Evolutionary conservation across 2,797 vertebrate genomes (phyloP), one percentile per base, ranked within the genome.

Genomic region (Tokudaia muenninki): DNA sequence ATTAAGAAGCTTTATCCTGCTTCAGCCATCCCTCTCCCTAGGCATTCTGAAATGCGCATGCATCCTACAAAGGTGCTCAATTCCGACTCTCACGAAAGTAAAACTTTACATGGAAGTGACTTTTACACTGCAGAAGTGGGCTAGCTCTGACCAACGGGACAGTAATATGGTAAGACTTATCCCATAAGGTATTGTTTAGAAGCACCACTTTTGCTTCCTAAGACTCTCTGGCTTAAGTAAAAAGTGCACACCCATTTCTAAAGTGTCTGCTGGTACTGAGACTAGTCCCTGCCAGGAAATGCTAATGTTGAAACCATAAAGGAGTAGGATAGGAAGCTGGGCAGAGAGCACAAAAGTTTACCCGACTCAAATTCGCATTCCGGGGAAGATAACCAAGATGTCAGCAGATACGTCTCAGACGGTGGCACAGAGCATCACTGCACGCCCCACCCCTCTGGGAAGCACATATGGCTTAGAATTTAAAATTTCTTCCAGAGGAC

Each of bases 221-320:
- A 94, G 55, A 89, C 94, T 83, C 78, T 63, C 77, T 55, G 34
- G 57, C 21, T 87, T 59, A 82, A 94, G 34, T 65, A 17, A 95
- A 91, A 94, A 80, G 41, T 52, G 22, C 47, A 61, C n/a, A 81
- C 19, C 61, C 29, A 94, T 52, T 87, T 94, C 74, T 82, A 90
- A 95, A 86, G 65, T 97, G 88, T 67, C 34, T 44, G 21, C 16
- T 41, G 24, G 78, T 86, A 67, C 67, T 94, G 63, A 74, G 94
- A 78, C 92, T 95, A 96, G 89, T 77, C 59, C 86, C 50, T 74
- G 92, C 67, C 95, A 94, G 81, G 92, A 97, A 96, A 95, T 47
- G 34, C 47, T 93, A 67, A 91, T 47, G 57, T 52, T 87, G 26
- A 67, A 95, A 92, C 81, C 90, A 55, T 83, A 84, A 93, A 59